A percentile compares a stretch with the other conserved stretches of the same genome.
Evolutionary conservation across 2,888 invertebrate genomes (phyloP).

Genomic region (Candidula unifasciata): DNA sequence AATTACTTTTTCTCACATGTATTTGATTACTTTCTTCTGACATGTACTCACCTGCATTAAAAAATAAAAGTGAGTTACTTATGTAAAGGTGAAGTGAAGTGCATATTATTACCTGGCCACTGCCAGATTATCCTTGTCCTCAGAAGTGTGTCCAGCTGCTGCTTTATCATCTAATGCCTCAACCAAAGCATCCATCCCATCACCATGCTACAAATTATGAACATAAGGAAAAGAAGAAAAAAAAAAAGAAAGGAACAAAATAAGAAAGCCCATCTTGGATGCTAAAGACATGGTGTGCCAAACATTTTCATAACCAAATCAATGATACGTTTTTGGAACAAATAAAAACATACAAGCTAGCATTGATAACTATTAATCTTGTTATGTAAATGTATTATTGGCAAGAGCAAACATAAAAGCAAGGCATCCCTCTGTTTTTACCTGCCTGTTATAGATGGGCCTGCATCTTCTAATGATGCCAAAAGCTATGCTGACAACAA

Average conservation of each 20-base stretch:
- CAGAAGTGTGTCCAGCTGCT: conserved; percentile 15
- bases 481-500: too few species aligned
- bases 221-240: conserved; percentile 20
- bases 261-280: conserved; percentile 15
- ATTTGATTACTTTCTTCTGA: not conserved
- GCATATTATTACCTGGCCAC: conserved; percentile 41
- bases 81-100: not conserved
- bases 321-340: not conserved
- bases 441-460: not conserved
- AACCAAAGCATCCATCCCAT: conserved; percentile 50
- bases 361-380: not conserved
- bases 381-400: not conserved
- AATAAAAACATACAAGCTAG: not conserved
- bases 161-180: conserved; percentile 42
- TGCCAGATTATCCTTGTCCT: conserved; percentile 14
- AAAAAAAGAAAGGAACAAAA: conserved; percentile 28
- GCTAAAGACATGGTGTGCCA: not conserved
- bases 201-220: conserved; percentile 46
- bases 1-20: not conserved
- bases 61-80: not conserved
- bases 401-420: not conserved
- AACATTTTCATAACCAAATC: not conserved
- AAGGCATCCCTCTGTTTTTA: not conserved
- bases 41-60: not conserved
- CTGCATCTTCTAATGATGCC: too few species aligned